Evolutionary conservation across 1,140 invertebrate genomes (phyloP).

Genomic region (Anoplolepis gracilipes): DNA sequence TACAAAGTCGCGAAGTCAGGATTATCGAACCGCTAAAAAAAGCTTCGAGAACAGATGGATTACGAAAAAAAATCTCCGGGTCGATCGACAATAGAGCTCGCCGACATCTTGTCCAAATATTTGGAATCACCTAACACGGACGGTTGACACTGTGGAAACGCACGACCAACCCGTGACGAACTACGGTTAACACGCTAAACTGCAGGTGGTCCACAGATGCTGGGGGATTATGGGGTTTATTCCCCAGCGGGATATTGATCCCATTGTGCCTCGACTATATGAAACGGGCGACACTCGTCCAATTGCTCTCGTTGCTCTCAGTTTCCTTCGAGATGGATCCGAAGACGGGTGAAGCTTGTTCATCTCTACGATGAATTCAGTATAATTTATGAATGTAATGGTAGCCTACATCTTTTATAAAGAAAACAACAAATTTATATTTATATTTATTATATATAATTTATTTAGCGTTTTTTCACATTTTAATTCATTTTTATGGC

Average conservation of each 20-base stretch:
- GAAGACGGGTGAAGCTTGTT: conserved; percentile 35
- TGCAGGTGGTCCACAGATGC: conserved; percentile 86
- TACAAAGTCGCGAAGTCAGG: conserved; percentile 32
- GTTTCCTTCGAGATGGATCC: conserved; percentile 21
- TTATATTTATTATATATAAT: not conserved
- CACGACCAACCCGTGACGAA: conserved; percentile 83
- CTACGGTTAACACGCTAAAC: conserved; percentile 74
- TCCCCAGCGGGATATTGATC: conserved; percentile 85
- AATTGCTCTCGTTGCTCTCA: conserved; percentile 49
- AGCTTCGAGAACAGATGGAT: conserved; percentile 25
- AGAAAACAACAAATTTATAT: not conserved
- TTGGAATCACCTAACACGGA: conserved; percentile 70
- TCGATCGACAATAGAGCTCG: conserved; percentile 70
- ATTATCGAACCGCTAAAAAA: conserved; percentile 14
- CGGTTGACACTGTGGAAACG: conserved; percentile 76
- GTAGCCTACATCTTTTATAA: not conserved
- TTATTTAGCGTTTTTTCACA: not conserved
- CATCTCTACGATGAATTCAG: conserved; percentile 15
- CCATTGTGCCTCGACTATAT: conserved; percentile 79
- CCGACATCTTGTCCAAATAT: conserved; percentile 80
- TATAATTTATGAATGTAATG: conserved; percentile 11
- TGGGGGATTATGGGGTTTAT: conserved; percentile 84
- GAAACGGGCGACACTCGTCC: conserved; percentile 59
- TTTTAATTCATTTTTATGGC: no score
- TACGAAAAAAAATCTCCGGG: conserved; percentile 13